These are phyloP conservation scores for Gobiocypris rarus DNA, from an alignment of 2,113 vertebrate species.

Conservation along the genomic window DNA sequence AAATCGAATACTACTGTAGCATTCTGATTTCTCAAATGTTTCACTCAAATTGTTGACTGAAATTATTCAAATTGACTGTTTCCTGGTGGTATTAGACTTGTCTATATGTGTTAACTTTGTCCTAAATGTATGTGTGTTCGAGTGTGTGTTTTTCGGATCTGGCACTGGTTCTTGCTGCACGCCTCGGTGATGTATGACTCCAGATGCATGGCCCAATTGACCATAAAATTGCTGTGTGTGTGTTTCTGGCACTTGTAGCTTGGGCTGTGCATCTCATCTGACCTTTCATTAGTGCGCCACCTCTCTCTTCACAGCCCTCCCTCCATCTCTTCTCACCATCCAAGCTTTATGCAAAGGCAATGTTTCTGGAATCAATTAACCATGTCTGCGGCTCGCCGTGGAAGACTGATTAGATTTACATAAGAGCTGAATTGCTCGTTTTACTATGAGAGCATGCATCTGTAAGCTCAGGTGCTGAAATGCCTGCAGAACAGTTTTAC, in stretches of 20 bases:
- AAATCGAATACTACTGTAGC: background rate
- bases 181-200: constrained; percentile 85
- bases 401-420: constrained; percentile 91
- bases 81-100: background rate
- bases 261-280: constrained; percentile 80
- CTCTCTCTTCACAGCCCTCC: constrained; percentile 44
- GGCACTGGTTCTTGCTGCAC: constrained; percentile 78
- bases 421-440: constrained; percentile 80
- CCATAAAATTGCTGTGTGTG: constrained; percentile 91
- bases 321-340: constrained; percentile 64
- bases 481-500: constrained; percentile 68
- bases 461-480: constrained; percentile 92
- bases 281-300: constrained; percentile 77
- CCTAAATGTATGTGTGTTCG: background rate
- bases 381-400: constrained; percentile 84
- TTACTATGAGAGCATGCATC: constrained; percentile 86
- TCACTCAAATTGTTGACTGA: background rate
- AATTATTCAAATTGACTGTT: background rate
- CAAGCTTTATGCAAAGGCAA: constrained; percentile 73
- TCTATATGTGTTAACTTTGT: background rate
- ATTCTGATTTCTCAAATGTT: background rate
- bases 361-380: constrained; percentile 97
- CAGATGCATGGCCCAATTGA: constrained; percentile 97
- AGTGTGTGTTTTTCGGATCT: constrained; percentile 75
- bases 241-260: constrained; percentile 83